Evolutionary conservation across 2,113 vertebrate species (phyloP), one percentile per base, ranked within the genome.

Genomic region (Tyto alba): DNA sequence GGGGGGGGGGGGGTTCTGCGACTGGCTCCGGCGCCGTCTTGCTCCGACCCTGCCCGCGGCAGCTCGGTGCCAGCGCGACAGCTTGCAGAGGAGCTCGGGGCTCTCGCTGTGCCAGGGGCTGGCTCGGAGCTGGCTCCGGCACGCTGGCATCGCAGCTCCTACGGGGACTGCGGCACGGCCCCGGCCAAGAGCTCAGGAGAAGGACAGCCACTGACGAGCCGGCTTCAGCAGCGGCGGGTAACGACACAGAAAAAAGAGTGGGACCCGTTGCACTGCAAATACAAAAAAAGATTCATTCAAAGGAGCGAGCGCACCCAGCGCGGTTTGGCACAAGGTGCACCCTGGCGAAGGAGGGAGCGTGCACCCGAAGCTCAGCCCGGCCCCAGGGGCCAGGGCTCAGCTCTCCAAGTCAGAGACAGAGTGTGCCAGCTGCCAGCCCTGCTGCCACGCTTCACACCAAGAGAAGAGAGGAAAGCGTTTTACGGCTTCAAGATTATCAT

Each of bases 21-120:
- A 55, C 23, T 8, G 0, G 18, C 57, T 15, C 30, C 2, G 5
- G 3, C 3, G 2, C n/a, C 3, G 2, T 25, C 16, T 23, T 7
- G 7, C 67, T 16, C 41, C 2, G 2, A 3, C 22, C 34, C 34
- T 57, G 63, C 81, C 43, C 2, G 6, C 2, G 0, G 40, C 50
- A 23, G 32, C 56, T 36, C 4, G 2, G 71, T 16, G 79, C 40
- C 66, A 14, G 52, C 2, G 4, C 2, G 3, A 13, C 47, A 67
- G 64, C 45, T 45, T 16, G 41, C 71, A 4, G 75, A 4, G 36
- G 57, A 56, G 68, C n/a, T 38, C 57, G 6, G n/a, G 25, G 59
- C 57, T 45, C 57, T 27, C 1, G 1, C 7, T 18, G 47, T 16
- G 7, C 26, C 11, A 6, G 16, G 29, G 45, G 68, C 82, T 60